These are phyloP conservation scores for Sturnira hondurensis DNA, from an alignment of 2,113 vertebrate genomes.

Conservation along the genomic window DNA sequence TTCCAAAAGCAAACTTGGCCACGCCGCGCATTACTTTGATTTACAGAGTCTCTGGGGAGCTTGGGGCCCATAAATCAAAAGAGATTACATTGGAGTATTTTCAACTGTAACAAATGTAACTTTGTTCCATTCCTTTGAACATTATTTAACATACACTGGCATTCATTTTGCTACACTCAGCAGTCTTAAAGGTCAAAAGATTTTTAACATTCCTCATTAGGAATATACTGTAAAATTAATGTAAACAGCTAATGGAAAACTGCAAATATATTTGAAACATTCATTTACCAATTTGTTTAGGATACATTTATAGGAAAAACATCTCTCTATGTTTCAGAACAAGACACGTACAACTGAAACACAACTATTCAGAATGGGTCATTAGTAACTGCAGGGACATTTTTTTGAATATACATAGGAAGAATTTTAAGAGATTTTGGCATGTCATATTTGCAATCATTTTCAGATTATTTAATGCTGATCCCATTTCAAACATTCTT, in stretches of 20 bases:
- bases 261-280: background rate
- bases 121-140: constrained; percentile 45
- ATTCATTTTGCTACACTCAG: constrained; percentile 9
- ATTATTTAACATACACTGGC: constrained; percentile 49
- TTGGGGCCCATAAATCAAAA: constrained; percentile 43
- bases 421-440: background rate
- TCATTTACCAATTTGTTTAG: background rate
- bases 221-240: constrained; percentile 25
- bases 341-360: background rate
- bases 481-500: background rate
- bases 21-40: constrained; percentile 35
- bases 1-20: constrained; percentile 22
- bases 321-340: background rate
- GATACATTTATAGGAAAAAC: background rate
- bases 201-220: constrained; percentile 3
- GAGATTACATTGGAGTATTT: constrained; percentile 50
- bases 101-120: constrained; percentile 58
- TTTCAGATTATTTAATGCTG: background rate
- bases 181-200: constrained; percentile 53
- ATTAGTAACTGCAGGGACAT: background rate
- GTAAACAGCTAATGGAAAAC: background rate
- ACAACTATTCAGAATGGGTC: background rate
- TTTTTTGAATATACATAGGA: background rate
- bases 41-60: constrained; percentile 45
- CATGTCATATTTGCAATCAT: background rate